Evolutionary conservation across 1,140 invertebrate genomes (phyloP).

Genomic region (Psix sp.): DNA sequence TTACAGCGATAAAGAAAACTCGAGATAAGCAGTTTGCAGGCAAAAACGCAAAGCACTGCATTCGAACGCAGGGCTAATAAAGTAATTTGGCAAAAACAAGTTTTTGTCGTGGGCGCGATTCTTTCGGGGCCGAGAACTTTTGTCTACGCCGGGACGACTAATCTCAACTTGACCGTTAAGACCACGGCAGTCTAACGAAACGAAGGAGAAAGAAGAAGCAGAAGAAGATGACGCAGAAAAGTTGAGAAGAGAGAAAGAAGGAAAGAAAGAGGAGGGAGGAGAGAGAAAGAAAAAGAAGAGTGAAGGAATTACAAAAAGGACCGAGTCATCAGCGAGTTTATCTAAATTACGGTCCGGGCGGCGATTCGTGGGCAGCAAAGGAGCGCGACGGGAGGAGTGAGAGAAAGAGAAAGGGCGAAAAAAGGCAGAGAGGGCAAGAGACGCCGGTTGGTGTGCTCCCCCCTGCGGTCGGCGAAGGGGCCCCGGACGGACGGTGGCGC

Average conservation of each 20-base stretch:
- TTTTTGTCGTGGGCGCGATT: slow-evolving; percentile 24
- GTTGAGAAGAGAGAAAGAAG: slow-evolving; percentile 18
- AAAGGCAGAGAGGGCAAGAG: slow-evolving; percentile 43
- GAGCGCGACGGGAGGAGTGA: slow-evolving; percentile 7
- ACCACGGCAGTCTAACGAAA: slow-evolving; percentile 19
- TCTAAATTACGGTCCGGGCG: slow-evolving; percentile 50
- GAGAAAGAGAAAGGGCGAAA: slow-evolving; percentile 9
- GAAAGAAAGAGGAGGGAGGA: slow-evolving; percentile 2
- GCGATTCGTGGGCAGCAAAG: slow-evolving; percentile 42
- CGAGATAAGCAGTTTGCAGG: too few species aligned
- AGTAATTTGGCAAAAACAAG: slow-evolving; percentile 27
- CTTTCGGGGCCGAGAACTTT: slow-evolving; percentile 19
- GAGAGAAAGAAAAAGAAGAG: slow-evolving; percentile 8
- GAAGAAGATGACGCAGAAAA: background rate
- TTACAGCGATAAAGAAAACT: background rate
- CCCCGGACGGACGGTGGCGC: slow-evolving; percentile 59
- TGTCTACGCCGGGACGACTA: slow-evolving; percentile 21
- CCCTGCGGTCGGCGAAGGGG: slow-evolving; percentile 34
- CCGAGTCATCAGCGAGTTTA: slow-evolving; percentile 51
- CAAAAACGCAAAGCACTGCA: too few species aligned
- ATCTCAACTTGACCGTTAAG: slow-evolving; percentile 20
- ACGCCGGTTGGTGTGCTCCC: slow-evolving; percentile 36
- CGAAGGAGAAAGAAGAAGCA: slow-evolving; percentile 7
- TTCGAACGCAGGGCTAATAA: slow-evolving; percentile 24
- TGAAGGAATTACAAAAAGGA: slow-evolving; percentile 35